Evolutionary conservation across 2,797 vertebrate genomes (phyloP).

Genomic region (Pseudochromis fuscus): DNA sequence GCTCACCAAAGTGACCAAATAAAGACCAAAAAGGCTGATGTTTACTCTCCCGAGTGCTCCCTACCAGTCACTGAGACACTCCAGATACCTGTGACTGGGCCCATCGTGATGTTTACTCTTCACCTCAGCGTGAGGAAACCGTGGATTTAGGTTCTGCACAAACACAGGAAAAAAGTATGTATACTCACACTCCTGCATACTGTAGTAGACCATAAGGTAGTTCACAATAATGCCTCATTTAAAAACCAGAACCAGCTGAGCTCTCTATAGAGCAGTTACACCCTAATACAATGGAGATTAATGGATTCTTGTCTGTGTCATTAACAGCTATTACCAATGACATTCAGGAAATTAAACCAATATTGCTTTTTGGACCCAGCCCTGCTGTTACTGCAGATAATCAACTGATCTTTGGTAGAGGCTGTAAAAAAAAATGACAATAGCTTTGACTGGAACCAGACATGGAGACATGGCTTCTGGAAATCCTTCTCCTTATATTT

Average conservation of each 20-base stretch:
- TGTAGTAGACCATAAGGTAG: conserved; percentile 19
- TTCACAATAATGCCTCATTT: background rate
- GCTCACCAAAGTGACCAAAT: conserved; percentile 81
- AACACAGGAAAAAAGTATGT: conserved; percentile 71
- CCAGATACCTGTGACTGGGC: conserved; percentile 76
- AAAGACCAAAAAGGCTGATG: conserved; percentile 80
- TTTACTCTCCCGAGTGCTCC: conserved; percentile 76
- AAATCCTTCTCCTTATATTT: background rate
- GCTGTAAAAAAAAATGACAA: too few relatives aligned
- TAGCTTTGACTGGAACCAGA: too few relatives aligned
- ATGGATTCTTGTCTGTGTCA: background rate
- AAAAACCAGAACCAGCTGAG: background rate
- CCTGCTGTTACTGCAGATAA: too few relatives aligned
- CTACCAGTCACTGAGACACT: conserved; percentile 72
- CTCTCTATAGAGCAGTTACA: background rate
- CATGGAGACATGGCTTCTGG: background rate
- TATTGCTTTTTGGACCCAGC: too few relatives aligned
- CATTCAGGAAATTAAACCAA: too few relatives aligned
- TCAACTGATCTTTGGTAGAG: too few relatives aligned
- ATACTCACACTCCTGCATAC: conserved; percentile 52
- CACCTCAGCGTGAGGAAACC: conserved; percentile 74
- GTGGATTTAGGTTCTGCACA: conserved; percentile 72
- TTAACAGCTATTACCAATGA: too few relatives aligned
- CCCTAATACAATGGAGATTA: background rate
- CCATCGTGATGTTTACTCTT: conserved; percentile 79